Percentiles rank a stretch among this genome's conserved stretches.
phyloP scores from a whole-genome alignment of 2,113 vertebrate species.

The Scytalopus superciliaris region DNA sequence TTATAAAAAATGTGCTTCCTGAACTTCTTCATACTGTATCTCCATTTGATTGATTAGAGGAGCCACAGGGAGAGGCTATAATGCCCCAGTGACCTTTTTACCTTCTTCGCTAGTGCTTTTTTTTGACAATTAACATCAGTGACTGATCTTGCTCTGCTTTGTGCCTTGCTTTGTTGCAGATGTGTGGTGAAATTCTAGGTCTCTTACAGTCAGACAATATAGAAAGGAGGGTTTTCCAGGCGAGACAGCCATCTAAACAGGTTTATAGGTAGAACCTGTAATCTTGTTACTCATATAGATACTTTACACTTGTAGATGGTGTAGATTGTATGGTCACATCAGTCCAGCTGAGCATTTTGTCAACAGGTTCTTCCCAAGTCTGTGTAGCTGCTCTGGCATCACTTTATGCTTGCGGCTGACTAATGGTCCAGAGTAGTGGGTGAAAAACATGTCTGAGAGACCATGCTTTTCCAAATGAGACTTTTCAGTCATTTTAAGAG shows the following conservation, averaged over 20 bases:
- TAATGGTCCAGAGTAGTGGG: not conserved
- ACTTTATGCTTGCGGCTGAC: not conserved
- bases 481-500: not conserved
- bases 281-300: not conserved
- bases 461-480: not conserved
- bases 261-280: not conserved
- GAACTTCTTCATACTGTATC: not conserved
- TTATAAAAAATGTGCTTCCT: not conserved
- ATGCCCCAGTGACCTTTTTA: not conserved
- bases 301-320: not conserved
- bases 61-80: not conserved
- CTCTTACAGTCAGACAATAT: rapidly evolving
- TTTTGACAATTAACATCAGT: not conserved
- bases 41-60: not conserved
- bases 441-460: not conserved
- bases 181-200: not conserved
- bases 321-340: not conserved
- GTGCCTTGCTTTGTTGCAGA: not conserved
- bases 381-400: not conserved
- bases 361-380: not conserved
- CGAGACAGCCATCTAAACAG: not conserved
- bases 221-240: not conserved
- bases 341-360: not conserved
- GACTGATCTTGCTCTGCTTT: not conserved
- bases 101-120: not conserved